A percentile compares a stretch with the other conserved stretches of the same genome.
Evolutionary conservation across 2,888 invertebrate genomes (phyloP).

Genomic region (Mythimna albipuncta): DNA sequence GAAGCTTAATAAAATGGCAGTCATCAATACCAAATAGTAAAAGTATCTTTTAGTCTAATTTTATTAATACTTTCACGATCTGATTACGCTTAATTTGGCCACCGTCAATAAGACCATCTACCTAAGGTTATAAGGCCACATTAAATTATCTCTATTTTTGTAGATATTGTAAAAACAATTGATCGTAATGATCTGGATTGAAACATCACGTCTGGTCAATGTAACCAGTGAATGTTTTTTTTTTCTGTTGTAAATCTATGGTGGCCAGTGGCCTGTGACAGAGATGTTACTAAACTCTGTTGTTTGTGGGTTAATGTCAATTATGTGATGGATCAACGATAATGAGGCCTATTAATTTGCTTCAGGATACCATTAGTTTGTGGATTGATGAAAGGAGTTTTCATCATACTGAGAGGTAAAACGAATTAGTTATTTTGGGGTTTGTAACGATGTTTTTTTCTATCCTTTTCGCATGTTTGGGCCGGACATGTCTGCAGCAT

Average conservation of each 20-base stretch:
- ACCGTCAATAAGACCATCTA: background rate
- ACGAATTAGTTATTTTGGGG: no score
- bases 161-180: slow-evolving; percentile 18
- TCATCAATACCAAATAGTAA: background rate
- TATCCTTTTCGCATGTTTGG: no score
- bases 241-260: slow-evolving; percentile 39
- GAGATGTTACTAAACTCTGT: slow-evolving; percentile 28
- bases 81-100: background rate
- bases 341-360: background rate
- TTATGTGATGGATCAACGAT: slow-evolving; percentile 29
- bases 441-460: no score
- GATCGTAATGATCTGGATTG: slow-evolving; percentile 38
- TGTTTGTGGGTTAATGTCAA: slow-evolving; percentile 50
- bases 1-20: background rate
- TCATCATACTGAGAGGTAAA: no score
- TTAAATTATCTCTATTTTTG: slow-evolving; percentile 22
- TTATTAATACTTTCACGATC: slow-evolving; percentile 22
- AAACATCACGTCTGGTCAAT: slow-evolving; percentile 36
- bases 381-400: no score
- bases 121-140: background rate
- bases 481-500: no score
- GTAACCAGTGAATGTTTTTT: slow-evolving; percentile 33
- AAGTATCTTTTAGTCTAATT: background rate
- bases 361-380: background rate
- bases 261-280: slow-evolving; percentile 49